phyloP scores from a whole-genome alignment of 2,888 invertebrate genomes.

The Andricus curvator region DNA sequence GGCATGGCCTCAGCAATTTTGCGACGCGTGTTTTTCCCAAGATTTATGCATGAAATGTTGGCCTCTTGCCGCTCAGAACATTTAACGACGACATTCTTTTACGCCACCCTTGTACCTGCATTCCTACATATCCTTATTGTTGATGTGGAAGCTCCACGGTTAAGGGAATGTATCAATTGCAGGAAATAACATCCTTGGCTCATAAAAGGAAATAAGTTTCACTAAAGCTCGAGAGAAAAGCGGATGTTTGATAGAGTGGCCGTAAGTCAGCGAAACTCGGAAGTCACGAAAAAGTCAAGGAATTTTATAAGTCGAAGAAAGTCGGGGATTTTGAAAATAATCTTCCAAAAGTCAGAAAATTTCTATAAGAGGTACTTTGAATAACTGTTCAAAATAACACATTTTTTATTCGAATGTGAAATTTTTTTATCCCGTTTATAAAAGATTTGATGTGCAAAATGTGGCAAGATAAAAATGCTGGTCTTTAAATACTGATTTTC shows the following conservation, averaged over 20 bases:
- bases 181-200: background rate
- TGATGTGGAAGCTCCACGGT: background rate
- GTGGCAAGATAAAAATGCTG: no score
- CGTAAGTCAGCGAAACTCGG: no score
- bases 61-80: background rate
- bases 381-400: no score
- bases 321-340: no score
- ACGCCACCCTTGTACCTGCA: background rate
- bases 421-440: no score
- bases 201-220: background rate
- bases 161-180: slow-evolving; percentile 1
- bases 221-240: background rate
- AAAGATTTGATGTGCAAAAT: no score
- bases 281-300: no score
- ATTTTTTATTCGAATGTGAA: no score
- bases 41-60: slow-evolving; percentile 35
- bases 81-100: slow-evolving; percentile 30
- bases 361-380: no score
- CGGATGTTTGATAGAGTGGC: background rate
- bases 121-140: background rate
- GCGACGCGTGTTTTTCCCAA: slow-evolving; percentile 35
- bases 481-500: no score
- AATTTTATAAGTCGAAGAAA: no score
- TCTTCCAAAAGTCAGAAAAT: no score
- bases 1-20: slow-evolving; percentile 20